These are phyloP conservation scores for Aphaenogaster rudis DNA, from an alignment of 1,140 invertebrate genomes.

Conservation along the genomic window DNA sequence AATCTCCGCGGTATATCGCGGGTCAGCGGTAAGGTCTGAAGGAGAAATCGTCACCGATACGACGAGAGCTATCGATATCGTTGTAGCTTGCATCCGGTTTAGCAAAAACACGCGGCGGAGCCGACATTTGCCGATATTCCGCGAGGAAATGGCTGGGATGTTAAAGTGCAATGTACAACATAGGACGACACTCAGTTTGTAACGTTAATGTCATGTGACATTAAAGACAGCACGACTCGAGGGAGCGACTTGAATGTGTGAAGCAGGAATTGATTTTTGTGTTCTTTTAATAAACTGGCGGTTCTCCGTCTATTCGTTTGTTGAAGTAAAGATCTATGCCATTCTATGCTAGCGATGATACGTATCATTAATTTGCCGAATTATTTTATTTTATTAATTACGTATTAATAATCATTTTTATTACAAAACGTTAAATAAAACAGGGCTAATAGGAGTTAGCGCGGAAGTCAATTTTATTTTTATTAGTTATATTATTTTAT, in stretches of 20 bases:
- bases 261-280: background rate
- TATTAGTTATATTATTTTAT: background rate
- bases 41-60: background rate
- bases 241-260: background rate
- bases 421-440: background rate
- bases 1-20: background rate
- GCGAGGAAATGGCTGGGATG: background rate
- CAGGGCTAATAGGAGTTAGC: too few species aligned
- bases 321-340: background rate
- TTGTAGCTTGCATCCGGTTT: background rate
- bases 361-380: too few species aligned
- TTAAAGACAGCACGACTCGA: background rate
- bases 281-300: background rate
- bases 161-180: conserved; percentile 45
- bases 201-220: background rate
- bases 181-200: background rate
- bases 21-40: background rate
- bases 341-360: background rate
- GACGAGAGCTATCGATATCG: background rate
- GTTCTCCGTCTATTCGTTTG: background rate
- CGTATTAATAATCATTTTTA: background rate
- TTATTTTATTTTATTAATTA: conserved; percentile 9
- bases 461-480: background rate
- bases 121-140: conserved; percentile 50
- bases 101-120: background rate